phyloP scores from a whole-genome alignment of 2,797 vertebrate species.

The Vireo griseus region DNA sequence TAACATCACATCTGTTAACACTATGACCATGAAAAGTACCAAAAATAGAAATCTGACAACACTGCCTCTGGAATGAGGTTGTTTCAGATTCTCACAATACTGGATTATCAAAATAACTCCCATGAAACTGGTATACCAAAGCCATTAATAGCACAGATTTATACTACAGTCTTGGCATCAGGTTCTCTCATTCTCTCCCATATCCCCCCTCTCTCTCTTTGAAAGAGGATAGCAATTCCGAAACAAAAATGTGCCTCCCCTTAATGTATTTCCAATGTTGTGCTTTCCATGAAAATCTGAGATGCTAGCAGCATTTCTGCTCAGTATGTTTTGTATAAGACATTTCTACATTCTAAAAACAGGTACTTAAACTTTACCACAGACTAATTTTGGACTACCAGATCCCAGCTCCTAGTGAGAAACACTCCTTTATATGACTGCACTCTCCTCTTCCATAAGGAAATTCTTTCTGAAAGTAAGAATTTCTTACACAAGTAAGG shows the following conservation, averaged over 20 bases:
- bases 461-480: neutral
- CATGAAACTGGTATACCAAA: conserved; percentile 59
- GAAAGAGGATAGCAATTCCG: neutral
- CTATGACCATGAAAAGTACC: neutral
- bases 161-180: conserved; percentile 20
- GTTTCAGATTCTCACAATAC: conserved; percentile 59
- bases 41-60: conserved; percentile 57
- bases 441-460: neutral
- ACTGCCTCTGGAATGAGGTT: conserved; percentile 45
- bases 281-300: neutral
- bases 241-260: neutral
- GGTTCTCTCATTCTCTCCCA: neutral
- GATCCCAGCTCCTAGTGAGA: neutral
- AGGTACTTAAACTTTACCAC: neutral
- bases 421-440: neutral
- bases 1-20: conserved; percentile 25
- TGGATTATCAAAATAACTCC: conserved; percentile 59
- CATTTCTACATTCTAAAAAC: neutral
- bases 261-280: neutral
- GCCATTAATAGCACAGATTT: conserved; percentile 57
- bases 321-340: neutral
- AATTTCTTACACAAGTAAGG: neutral
- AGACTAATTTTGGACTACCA: neutral
- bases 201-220: neutral
- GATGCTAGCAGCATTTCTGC: neutral